Evolutionary conservation across 2,797 vertebrate species (phyloP).

Genomic region (Masticophis lateralis): DNA sequence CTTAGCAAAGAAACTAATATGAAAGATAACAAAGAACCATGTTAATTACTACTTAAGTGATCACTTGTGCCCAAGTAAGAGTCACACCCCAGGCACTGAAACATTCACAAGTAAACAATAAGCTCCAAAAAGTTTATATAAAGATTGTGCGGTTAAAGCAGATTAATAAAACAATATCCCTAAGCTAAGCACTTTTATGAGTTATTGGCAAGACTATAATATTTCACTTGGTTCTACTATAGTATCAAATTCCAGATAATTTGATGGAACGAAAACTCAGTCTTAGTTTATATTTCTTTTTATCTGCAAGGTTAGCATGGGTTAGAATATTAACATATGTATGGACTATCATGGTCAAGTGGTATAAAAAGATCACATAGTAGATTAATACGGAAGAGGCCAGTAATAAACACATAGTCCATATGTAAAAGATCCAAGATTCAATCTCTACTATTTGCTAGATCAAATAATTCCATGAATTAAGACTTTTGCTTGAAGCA

Average conservation of each 20-base stretch:
- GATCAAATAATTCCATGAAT: background rate
- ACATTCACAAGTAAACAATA: background rate
- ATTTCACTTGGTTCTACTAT: background rate
- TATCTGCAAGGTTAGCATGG: background rate
- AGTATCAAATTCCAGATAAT: background rate
- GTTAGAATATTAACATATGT: background rate
- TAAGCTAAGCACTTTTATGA: background rate
- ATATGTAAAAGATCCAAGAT: background rate
- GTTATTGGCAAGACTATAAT: background rate
- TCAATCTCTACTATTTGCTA: background rate
- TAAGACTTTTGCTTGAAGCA: background rate
- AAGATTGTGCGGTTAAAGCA: background rate
- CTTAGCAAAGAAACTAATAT: background rate
- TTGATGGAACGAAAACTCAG: background rate
- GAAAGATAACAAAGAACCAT: background rate
- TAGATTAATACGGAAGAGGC: background rate
- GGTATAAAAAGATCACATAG: background rate
- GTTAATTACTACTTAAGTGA: background rate
- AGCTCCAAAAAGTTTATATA: background rate
- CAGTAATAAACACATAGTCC: background rate
- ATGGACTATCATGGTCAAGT: background rate
- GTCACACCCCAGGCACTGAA: background rate
- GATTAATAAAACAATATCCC: background rate
- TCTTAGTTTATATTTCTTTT: background rate
- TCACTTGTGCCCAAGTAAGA: background rate